Evolutionary conservation across 2,113 vertebrate species (phyloP).

Genomic region (Sardina pilchardus): DNA sequence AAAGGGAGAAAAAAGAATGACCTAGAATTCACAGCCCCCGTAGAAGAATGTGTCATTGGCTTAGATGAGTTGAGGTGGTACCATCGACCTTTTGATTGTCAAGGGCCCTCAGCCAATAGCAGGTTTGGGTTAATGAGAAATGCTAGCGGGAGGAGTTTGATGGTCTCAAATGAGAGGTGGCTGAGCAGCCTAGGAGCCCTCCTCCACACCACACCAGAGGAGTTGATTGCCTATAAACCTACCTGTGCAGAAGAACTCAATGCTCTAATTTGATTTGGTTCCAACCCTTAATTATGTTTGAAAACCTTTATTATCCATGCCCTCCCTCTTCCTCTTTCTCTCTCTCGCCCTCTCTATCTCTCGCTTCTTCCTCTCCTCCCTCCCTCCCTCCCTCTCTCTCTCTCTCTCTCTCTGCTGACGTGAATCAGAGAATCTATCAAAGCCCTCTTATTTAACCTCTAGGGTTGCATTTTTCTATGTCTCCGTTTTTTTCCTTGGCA

Average conservation of each 20-base stretch:
- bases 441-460: neutral
- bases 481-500: neutral
- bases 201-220: neutral
- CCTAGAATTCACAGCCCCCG: neutral
- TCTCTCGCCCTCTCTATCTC: conserved; percentile 38
- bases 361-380: conserved; percentile 21
- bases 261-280: conserved; percentile 32
- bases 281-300: conserved; percentile 40
- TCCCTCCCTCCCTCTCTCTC: conserved; percentile 30
- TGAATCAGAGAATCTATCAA: neutral
- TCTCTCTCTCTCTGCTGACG: conserved; percentile 23
- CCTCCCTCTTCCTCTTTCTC: neutral
- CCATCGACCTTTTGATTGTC: neutral
- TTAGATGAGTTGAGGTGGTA: neutral
- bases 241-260: conserved; percentile 11
- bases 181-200: neutral
- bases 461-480: neutral
- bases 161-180: neutral
- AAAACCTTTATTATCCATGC: conserved; percentile 37
- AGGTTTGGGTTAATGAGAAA: neutral
- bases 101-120: neutral
- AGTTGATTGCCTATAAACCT: neutral
- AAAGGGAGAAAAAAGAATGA: neutral
- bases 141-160: neutral
- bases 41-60: neutral